Evolutionary conservation across 2,797 vertebrate genomes (phyloP), one percentile per base, ranked within the genome.

Genomic region (Epinephelus coioides): DNA sequence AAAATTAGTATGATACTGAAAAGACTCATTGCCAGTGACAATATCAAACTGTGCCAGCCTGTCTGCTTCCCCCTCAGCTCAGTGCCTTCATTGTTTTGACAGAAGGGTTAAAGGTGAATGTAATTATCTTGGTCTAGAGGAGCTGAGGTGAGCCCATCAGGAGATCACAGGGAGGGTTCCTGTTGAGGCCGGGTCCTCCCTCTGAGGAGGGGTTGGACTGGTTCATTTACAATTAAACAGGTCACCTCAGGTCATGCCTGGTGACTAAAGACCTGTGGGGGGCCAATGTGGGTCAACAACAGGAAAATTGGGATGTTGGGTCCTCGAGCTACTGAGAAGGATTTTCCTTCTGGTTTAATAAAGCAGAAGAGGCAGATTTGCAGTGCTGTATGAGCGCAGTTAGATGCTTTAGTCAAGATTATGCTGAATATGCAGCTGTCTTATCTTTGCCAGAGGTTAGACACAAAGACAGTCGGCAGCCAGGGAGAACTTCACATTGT

Each of bases 231-330:
- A 93, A 74, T 87, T 72, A 76, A 50, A 74, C 57, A 89, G 92
- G 91, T 93, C 88, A 91, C 19, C 60, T 81, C 51, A 88, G 88
- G 93, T 91, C 92, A 86, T 76, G 81, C 78, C 82, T 77, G 60
- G 69, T 81, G 80, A 79, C 80, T 79, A 74, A 84, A 88, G 66
- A 87, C 68, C 84, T 78, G 72, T 54, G 69, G 80, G 76, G 83
- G 79, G 72, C 9, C 75, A 89, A 85, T 87, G 60, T 88, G 85
- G 90, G 82, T 92, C 78, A 94, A 62, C 59, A 87, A 83, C 63
- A 13, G 65, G 66, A 70, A 83, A 84, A 90, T 78, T 90, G 66
- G 76, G 81, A 82, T 83, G 65, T 78, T 86, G 80, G 73, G 72
- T 86, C 65, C 23, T 69, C 56, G 87, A 73, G 61, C 13, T 70